phyloP scores from a whole-genome alignment of 2,113 vertebrate species.

The Amphiprion ocellaris region DNA sequence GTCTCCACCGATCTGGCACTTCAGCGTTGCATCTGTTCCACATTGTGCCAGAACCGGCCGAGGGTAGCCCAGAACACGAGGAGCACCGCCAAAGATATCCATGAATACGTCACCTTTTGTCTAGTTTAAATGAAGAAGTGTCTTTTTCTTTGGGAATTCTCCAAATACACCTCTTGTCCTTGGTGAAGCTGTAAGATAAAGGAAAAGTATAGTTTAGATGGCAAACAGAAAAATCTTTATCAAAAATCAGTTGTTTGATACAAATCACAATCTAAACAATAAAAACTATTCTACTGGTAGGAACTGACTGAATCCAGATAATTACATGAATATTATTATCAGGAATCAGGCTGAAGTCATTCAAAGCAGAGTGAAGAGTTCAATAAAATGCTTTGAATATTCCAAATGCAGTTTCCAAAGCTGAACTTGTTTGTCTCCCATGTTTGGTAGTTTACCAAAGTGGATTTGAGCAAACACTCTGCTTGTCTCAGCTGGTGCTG shows the following conservation, averaged over 20 bases:
- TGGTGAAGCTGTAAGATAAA: constrained; percentile 37
- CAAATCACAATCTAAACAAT: too few species aligned
- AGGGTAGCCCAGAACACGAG: constrained; percentile 92
- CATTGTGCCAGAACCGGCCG: constrained; percentile 87
- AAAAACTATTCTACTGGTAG: too few species aligned
- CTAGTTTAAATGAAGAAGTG: background rate
- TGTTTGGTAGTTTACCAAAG: constrained; percentile 12
- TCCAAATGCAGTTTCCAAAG: background rate
- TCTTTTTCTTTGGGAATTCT: background rate
- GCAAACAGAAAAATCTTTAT: too few species aligned
- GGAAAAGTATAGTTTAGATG: background rate
- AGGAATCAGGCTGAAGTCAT: background rate
- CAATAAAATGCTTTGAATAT: background rate
- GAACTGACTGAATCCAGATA: background rate
- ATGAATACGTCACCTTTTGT: constrained; percentile 67
- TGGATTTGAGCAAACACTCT: constrained; percentile 28
- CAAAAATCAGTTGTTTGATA: too few species aligned
- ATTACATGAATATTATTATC: background rate
- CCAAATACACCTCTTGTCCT: constrained; percentile 9
- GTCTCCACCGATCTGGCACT: constrained; percentile 91
- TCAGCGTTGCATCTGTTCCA: constrained; percentile 87
- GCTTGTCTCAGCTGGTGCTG: constrained; percentile 79
- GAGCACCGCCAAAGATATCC: constrained; percentile 90
- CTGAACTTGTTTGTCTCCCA: constrained; percentile 20
- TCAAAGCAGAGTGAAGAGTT: background rate